Evolutionary conservation across 2,888 invertebrate genomes (phyloP), one percentile per base, ranked within the genome.

Genomic region (Lithophane leautieri): DNA sequence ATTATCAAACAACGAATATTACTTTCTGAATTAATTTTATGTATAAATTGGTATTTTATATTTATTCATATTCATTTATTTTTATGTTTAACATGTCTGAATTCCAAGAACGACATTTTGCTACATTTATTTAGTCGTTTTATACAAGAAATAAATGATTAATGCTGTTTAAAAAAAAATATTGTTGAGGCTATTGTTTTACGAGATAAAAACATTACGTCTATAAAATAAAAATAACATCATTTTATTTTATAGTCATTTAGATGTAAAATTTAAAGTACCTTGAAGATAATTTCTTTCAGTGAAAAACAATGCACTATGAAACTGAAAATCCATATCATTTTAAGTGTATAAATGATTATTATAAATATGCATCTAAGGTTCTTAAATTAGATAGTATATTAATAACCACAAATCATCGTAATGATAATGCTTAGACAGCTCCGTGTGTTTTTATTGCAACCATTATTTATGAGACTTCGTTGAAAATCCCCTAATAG

Each of bases 361-460:
- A 47, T 22, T 22, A n/a, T 73, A 52, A 54, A 73, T n/a, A 52
- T 47, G 25, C 44, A 40, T 50, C 54, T 19, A 40, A 61, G 67
- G n/a, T 40, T 54, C 47, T 40, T 56, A 6, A 34, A 34, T 6
- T 6, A 34, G 4, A 34, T 34, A 34, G 6, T 34, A 6, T 34
- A 34, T 63, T 54, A 52, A 50, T 52, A 12, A 14, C 25, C 28
- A 67, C 42, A 63, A 54, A 68, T 77, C 58, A 69, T 77, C 4
- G 40, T 81, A 75, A 77, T 54, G 42, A 69, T 61, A 40, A 61
- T 58, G 8, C 40, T 52, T 28, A 42, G 12, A 28, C 4, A 44
- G 14, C 50, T 79, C 34, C 4, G 14, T 42, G 9, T 52, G 16
- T 69, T 78, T 63, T 58, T 58, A 69, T 82, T 82, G 28, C 44